phyloP scores from a whole-genome alignment of 1,140 invertebrate species.

The Drosophila pectinifera region DNA sequence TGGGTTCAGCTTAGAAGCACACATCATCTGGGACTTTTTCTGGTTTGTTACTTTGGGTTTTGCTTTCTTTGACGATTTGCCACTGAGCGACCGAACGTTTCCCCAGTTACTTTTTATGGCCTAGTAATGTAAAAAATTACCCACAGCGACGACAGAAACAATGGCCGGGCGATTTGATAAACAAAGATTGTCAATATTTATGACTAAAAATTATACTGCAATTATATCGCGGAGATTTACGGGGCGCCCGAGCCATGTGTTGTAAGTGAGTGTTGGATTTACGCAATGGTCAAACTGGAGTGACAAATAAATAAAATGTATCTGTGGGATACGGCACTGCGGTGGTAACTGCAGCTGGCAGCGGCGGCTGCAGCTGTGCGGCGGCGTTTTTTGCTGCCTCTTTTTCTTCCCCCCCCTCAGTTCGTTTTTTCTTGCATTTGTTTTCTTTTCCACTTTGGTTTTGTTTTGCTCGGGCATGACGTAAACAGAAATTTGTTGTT shows the following conservation, averaged over 20 bases:
- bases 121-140: conserved; percentile 76
- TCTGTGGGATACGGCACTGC: conserved; percentile 70
- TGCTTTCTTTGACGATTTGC: conserved; percentile 70
- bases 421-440: conserved; percentile 7
- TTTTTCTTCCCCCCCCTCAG: not conserved
- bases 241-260: not conserved
- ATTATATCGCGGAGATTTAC: conserved; percentile 54
- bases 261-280: conserved; percentile 47
- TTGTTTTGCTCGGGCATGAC: conserved; percentile 78
- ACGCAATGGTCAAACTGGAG: conserved; percentile 63
- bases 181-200: conserved; percentile 77
- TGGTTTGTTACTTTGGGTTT: conserved; percentile 56
- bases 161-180: conserved; percentile 52
- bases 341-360: conserved; percentile 67
- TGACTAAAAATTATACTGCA: conserved; percentile 55
- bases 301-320: conserved; percentile 61
- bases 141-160: conserved; percentile 65
- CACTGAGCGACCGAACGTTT: conserved; percentile 27
- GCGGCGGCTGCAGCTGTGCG: conserved; percentile 64
- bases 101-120: conserved; percentile 76
- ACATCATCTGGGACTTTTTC: conserved; percentile 17
- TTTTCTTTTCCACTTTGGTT: conserved; percentile 42
- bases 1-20: not conserved
- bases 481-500: conserved; percentile 72
- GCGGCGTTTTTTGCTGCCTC: conserved; percentile 2